Conservation (phyloP, 2,797 vertebrate species). For the Enteromius viviparus region DNA sequence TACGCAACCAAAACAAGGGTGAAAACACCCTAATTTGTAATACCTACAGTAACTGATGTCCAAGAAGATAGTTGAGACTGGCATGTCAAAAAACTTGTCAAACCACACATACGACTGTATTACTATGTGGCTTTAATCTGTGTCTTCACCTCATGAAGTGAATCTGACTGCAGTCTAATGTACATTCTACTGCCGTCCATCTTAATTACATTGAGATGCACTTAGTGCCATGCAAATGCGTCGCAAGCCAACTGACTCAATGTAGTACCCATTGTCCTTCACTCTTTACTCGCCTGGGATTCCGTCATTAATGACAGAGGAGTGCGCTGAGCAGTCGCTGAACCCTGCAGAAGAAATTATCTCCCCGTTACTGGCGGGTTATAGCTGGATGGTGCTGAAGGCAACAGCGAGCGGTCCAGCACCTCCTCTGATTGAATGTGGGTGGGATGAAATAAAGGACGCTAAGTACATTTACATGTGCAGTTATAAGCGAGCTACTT, state of each 20-base stretch:
- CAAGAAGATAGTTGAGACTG: neutral
- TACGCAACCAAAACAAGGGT: neutral
- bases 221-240: constrained; percentile 50
- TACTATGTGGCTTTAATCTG: neutral
- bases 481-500: neutral
- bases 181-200: constrained; percentile 34
- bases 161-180: constrained; percentile 39
- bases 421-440: constrained; percentile 1
- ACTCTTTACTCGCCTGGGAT: constrained; percentile 38
- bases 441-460: neutral
- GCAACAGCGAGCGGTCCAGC: constrained; percentile 16
- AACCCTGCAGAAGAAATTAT: constrained; percentile 60
- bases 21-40: neutral
- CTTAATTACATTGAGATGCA: constrained; percentile 56
- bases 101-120: neutral
- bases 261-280: constrained; percentile 57
- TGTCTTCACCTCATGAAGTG: constrained; percentile 2
- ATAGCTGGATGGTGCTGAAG: constrained; percentile 31
- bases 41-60: neutral
- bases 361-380: constrained; percentile 19
- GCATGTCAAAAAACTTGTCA: constrained; percentile 11
- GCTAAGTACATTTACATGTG: too few species aligned
- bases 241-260: constrained; percentile 33
- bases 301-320: constrained; percentile 49
- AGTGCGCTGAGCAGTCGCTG: constrained; percentile 37